phyloP scores from a whole-genome alignment of 2,113 vertebrate species.

The Morone saxatilis region DNA sequence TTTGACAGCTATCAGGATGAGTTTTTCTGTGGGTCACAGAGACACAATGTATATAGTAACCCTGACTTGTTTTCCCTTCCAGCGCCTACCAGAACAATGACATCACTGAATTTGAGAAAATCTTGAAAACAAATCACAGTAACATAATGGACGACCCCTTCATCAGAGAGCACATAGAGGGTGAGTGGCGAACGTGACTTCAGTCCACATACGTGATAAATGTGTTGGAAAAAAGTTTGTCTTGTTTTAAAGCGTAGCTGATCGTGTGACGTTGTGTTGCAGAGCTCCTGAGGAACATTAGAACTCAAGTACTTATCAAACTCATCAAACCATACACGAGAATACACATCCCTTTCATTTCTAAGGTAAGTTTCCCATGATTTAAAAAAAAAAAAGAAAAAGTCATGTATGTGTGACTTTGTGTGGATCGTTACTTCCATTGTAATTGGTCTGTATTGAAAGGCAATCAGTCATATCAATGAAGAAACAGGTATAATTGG shows the following conservation, averaged over 20 bases:
- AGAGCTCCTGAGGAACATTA: slow-evolving; percentile 99
- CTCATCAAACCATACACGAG: slow-evolving; percentile 99
- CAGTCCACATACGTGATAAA: background rate
- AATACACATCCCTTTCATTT: slow-evolving; percentile 99
- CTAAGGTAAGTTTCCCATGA: slow-evolving; percentile 88
- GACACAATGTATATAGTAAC: slow-evolving; percentile 56
- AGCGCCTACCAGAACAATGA: slow-evolving; percentile 99
- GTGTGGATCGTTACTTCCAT: background rate
- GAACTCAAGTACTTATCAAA: slow-evolving; percentile 99
- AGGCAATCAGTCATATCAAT: background rate
- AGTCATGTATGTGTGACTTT: too few species aligned
- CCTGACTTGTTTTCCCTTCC: slow-evolving; percentile 59
- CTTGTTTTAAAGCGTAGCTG: background rate
- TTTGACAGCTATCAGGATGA: slow-evolving; percentile 43
- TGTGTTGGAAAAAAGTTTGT: background rate
- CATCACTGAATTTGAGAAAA: slow-evolving; percentile 99
- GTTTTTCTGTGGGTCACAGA: slow-evolving; percentile 24
- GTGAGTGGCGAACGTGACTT: slow-evolving; percentile 81
- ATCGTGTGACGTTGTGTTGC: slow-evolving; percentile 74
- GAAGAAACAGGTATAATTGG: background rate
- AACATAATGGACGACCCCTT: slow-evolving; percentile 99
- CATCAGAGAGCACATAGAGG: slow-evolving; percentile 99
- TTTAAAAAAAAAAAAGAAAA: background rate
- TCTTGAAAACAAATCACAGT: slow-evolving; percentile 99
- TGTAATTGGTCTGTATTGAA: background rate